Evolutionary conservation across 2,888 invertebrate species (phyloP).

Genomic region (Rotaria sp.): DNA sequence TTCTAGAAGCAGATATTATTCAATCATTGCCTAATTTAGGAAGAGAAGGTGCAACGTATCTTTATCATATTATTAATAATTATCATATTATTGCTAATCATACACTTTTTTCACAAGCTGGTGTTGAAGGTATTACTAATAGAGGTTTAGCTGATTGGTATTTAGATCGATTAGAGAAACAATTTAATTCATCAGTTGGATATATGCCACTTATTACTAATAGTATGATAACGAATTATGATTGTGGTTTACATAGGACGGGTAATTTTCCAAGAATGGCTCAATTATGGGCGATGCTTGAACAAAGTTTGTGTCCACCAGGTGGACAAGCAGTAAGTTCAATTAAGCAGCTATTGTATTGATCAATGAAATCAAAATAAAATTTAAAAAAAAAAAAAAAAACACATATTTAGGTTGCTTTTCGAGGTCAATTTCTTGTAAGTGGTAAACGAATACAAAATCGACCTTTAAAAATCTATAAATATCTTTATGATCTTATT

Average conservation of each 20-base stretch:
- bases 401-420: not conserved
- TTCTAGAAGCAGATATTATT: not conserved
- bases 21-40: not conserved
- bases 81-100: not conserved
- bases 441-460: not conserved
- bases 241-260: not conserved
- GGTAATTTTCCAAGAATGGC: not conserved
- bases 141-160: not conserved
- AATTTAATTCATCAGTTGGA: not conserved
- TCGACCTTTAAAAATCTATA: not conserved
- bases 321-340: not conserved
- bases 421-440: constrained; percentile 5
- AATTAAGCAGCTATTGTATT: not conserved
- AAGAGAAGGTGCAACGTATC: not conserved
- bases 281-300: not conserved
- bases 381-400: too few relatives aligned
- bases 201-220: not conserved
- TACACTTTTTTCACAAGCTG: not conserved
- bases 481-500: not conserved
- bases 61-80: not conserved
- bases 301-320: not conserved
- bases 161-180: not conserved
- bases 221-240: not conserved
- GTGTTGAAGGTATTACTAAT: not conserved
- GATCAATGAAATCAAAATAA: too few relatives aligned